Base-by-base conservation (phyloP, 2,113 vertebrate genomes). In the Dasypus novemcinctus region DNA sequence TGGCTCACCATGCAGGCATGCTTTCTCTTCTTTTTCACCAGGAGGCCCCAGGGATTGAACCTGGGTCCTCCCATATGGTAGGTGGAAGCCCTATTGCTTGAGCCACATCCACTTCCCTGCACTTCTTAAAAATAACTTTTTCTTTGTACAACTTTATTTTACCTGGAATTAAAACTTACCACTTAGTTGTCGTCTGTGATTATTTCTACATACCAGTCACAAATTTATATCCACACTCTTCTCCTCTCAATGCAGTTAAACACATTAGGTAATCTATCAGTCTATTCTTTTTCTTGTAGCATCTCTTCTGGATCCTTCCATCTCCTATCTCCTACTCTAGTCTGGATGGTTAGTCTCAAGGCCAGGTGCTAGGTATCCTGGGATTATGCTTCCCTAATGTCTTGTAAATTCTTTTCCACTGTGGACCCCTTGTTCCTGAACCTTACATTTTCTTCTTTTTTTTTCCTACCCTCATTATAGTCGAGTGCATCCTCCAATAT, bases 121-220 rank as follows among this genome's bases (percentile, higher is more conserved):
- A 63, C 59, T 92, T 72, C 84, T 21, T 41, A 20, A 41, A 88
- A 59, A 90, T 11, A 68, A 76, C 27, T 71, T 11, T 33, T 80
- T 94, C 31, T 75, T 82, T 86, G 29, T 27, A 61, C 25, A 91
- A 10, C 17, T 78, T 57, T 75, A 15, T 54, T 87, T 95, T 95
- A 41, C 66, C 68, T 64, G 11, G 29, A 68, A 17, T 82, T 63
- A 82, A 89, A 93, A 59, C 49, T 36, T 83, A 18, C 10, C n/a
- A 7, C 57, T 78, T 33, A 18, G 20, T 71, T 69, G 2, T 72
- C 49, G 43, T 43, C 46, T 27, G 7, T 29, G 29, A 87, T 29
- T 79, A 93, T 93, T 84, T 88, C 29, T 91, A 17, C 68, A 68
- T 79, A 46, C 59, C 17, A 49, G 21, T 64, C 38, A 68, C 31